These are phyloP conservation scores for Ochropacha duplaris DNA, from an alignment of 2,888 invertebrate species.

Conservation along the genomic window DNA sequence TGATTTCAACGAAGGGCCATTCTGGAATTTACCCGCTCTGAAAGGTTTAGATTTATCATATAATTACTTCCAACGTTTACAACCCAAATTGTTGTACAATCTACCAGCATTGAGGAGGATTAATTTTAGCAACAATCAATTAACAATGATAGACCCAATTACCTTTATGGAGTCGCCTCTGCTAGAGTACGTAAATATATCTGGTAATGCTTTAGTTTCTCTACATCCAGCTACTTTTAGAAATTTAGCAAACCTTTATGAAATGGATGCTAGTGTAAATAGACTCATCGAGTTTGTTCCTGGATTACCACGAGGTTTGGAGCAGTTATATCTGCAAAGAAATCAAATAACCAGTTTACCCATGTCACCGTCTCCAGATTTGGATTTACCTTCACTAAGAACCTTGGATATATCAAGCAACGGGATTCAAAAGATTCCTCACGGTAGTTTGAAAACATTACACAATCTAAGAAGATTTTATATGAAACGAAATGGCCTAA, in stretches of 20 bases:
- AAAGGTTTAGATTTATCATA: constrained; percentile 92
- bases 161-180: constrained; percentile 88
- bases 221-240: constrained; percentile 90
- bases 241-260: constrained; percentile 88
- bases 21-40: constrained; percentile 92
- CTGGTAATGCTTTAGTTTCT: constrained; percentile 87
- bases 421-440: constrained; percentile 86
- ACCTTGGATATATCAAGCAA: constrained; percentile 90
- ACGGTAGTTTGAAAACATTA: constrained; percentile 85
- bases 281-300: constrained; percentile 89
- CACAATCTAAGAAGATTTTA: constrained; percentile 87
- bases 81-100: constrained; percentile 88
- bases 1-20: constrained; percentile 87
- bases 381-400: constrained; percentile 88
- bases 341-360: constrained; percentile 88
- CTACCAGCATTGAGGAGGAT: constrained; percentile 89
- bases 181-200: constrained; percentile 91
- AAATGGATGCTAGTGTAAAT: constrained; percentile 90
- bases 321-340: constrained; percentile 87
- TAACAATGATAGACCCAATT: constrained; percentile 87
- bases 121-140: constrained; percentile 89
- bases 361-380: constrained; percentile 84
- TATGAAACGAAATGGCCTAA: constrained; percentile 88
- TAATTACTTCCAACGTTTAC: constrained; percentile 88
- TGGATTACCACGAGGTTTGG: constrained; percentile 89